Evolutionary conservation across 2,888 invertebrate species (phyloP).

Genomic region (Hirtodrosophila alboralis): DNA sequence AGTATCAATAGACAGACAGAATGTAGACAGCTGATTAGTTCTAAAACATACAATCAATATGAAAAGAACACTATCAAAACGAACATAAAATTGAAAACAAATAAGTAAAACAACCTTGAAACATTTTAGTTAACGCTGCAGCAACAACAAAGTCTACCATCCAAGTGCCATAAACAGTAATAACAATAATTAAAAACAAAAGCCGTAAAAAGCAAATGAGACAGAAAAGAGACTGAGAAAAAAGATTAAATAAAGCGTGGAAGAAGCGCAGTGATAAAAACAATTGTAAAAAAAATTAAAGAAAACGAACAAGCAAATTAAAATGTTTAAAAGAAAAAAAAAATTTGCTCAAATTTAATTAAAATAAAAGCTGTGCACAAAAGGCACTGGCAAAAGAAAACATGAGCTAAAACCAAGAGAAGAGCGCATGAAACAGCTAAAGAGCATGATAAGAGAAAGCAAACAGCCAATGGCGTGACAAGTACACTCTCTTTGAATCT

Average conservation of each 20-base stretch:
- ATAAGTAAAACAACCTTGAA: slow-evolving; percentile 52
- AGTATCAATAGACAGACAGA: slow-evolving; percentile 14
- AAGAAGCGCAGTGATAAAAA: neutral
- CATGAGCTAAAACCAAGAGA: no score
- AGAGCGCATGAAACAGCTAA: slow-evolving; percentile 4
- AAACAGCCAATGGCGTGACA: neutral
- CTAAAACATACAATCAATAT: slow-evolving; percentile 51
- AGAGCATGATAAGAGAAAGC: neutral
- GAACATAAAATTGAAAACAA: slow-evolving; percentile 25
- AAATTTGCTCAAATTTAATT: slow-evolving; percentile 28
- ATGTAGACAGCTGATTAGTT: slow-evolving; percentile 36
- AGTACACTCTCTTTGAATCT: slow-evolving; percentile 17
- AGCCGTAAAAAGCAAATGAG: slow-evolving; percentile 2
- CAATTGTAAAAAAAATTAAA: slow-evolving; percentile 2
- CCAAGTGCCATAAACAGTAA: slow-evolving; percentile 49
- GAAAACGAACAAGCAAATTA: slow-evolving; percentile 31
- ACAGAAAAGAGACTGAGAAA: slow-evolving; percentile 6
- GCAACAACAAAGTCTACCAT: slow-evolving; percentile 20
- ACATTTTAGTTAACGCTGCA: slow-evolving; percentile 22
- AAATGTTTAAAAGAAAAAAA: slow-evolving; percentile 20
- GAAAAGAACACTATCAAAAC: slow-evolving; percentile 25
- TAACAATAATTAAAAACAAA: slow-evolving; percentile 39
- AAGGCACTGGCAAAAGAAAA: slow-evolving; percentile 16
- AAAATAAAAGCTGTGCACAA: slow-evolving; percentile 25
- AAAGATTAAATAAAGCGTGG: slow-evolving; percentile 8